These are phyloP conservation scores for Ispidina picta DNA, from an alignment of 2,797 vertebrate species.

Conservation along the genomic window DNA sequence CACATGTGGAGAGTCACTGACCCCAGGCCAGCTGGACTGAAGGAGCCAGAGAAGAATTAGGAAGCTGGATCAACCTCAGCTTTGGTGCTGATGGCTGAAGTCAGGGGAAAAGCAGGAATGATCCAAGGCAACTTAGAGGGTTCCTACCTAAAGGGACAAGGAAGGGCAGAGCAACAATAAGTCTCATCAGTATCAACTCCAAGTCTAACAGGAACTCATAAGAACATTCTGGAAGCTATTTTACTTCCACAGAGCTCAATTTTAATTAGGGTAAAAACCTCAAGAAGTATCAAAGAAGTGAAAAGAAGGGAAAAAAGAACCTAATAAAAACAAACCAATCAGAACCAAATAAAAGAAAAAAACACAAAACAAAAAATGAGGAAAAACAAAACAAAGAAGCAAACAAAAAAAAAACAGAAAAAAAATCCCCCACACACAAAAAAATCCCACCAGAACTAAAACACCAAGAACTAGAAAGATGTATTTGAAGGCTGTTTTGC, in stretches of 20 bases:
- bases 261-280: neutral
- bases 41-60: neutral
- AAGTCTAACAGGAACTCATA: neutral
- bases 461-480: neutral
- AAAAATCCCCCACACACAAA: too few species aligned
- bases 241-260: neutral
- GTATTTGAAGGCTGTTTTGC: neutral
- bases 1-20: neutral
- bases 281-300: neutral
- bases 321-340: too few species aligned
- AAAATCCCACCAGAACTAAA: too few species aligned
- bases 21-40: neutral
- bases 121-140: neutral
- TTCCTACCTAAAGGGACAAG: neutral
- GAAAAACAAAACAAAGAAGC: too few species aligned
- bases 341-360: too few species aligned
- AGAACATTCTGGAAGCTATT: neutral
- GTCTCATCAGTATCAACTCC: neutral
- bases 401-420: too few species aligned
- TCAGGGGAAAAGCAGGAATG: neutral
- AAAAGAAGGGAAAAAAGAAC: too few species aligned
- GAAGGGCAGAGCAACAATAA: neutral
- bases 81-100: neutral
- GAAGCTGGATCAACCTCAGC: neutral
- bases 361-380: too few species aligned